These are phyloP conservation scores for Armadillidium nasatum DNA, from an alignment of 1,140 invertebrate genomes.

Conservation along the genomic window DNA sequence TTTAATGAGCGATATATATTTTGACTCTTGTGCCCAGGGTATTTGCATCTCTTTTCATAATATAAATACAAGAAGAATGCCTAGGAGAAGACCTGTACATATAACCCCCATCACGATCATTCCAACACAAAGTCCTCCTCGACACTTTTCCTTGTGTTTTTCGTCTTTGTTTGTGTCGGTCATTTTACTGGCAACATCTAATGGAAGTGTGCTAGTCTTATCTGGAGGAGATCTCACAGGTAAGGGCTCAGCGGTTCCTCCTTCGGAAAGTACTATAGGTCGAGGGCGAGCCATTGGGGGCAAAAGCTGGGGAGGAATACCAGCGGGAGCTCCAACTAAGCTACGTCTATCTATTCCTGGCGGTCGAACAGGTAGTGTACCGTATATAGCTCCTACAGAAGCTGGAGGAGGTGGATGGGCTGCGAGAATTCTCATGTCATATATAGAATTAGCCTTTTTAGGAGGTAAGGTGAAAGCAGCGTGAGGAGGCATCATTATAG, in stretches of 20 bases:
- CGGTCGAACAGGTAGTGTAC: slow-evolving; percentile 34
- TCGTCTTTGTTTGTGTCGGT: slow-evolving; percentile 16
- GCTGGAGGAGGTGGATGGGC: slow-evolving; percentile 30
- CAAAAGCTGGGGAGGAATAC: slow-evolving; percentile 40
- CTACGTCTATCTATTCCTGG: neutral
- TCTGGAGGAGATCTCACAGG: slow-evolving; percentile 39
- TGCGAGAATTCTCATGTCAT: slow-evolving; percentile 36
- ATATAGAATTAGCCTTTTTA: slow-evolving; percentile 39
- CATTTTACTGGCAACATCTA: slow-evolving; percentile 24
- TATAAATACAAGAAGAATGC: neutral
- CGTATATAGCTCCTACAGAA: slow-evolving; percentile 33
- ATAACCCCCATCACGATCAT: slow-evolving; percentile 49
- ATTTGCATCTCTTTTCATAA: neutral
- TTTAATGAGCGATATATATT: too few species aligned
- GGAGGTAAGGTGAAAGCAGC: slow-evolving; percentile 35
- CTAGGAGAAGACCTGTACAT: neutral
- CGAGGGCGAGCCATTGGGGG: slow-evolving; percentile 41
- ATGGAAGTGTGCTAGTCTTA: slow-evolving; percentile 35
- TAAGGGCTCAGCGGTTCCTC: slow-evolving; percentile 42
- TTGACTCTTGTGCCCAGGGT: too few species aligned
- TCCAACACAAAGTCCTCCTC: slow-evolving; percentile 48
- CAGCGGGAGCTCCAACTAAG: slow-evolving; percentile 27
- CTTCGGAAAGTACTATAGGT: slow-evolving; percentile 44
- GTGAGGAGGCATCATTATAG: slow-evolving; percentile 49
- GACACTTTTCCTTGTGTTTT: slow-evolving; percentile 36